Evolutionary conservation across 2,797 vertebrate genomes (phyloP), one percentile per base, ranked within the genome.

Genomic region (Pantherophis vulpinus): DNA sequence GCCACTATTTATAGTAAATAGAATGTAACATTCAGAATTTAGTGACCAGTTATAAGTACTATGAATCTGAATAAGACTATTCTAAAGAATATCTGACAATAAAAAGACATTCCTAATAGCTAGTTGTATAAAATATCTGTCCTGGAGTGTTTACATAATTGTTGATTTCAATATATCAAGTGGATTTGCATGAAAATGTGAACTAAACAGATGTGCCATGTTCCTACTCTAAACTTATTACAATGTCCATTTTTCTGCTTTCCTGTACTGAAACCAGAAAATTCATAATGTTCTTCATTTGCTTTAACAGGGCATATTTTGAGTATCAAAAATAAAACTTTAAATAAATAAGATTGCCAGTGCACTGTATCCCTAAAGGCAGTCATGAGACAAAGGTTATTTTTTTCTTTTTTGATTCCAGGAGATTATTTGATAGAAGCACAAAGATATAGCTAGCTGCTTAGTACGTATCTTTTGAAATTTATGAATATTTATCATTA

Each of bases 401-500:
- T 10, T 42, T 9, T 58, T 29, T n/a, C 4, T 63, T 70, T 47
- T 7, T 79, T 59, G 23, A 42, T 74, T 79, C 42, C 25, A 54
- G 83, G 56, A 59, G 56, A 37, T 29, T 59, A 42, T 32, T 87
- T 29, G 55, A 23, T 29, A 55, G 25, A 91, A 32, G 27, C 14
- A 58, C 37, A 13, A 59, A n/a, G 32, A 32, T 27, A 3, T 63
- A 56, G 12, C 1, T 32, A 66, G 32, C 10, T 66, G 32, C 70
- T 93, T 32, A 58, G 58, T 47, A 74, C n/a, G 6, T 13, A 90
- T 37, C 25, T 79, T 63, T 90, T 54, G 60, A 66, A 16, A 74
- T 32, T 70, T 20, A 92, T 25, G 29, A 54, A 91, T 20, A 91
- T 93, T 88, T 91, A 93, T 88, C 94, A 37, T 87, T 87, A 88